phyloP scores from a whole-genome alignment of 2,113 vertebrate genomes.

The Oxygymnocypris stewartii region DNA sequence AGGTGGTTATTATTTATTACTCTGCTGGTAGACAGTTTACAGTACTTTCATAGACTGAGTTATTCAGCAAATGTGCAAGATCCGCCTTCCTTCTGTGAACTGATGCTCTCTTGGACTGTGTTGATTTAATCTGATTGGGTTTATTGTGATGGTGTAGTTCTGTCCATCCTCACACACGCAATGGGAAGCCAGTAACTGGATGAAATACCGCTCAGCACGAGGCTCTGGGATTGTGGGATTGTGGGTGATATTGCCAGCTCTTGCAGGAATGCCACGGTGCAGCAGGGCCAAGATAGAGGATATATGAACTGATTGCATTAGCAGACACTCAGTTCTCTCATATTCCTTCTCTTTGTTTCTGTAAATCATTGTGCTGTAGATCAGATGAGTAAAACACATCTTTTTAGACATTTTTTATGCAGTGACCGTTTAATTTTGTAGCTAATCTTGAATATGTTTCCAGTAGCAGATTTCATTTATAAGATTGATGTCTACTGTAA shows the following conservation, averaged over 20 bases:
- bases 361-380: neutral
- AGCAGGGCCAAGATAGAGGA: slow-evolving; percentile 39
- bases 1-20: slow-evolving; percentile 7
- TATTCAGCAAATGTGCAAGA: slow-evolving; percentile 16
- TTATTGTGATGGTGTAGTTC: neutral
- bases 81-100: neutral
- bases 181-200: neutral
- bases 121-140: neutral
- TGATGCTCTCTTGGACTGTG: neutral
- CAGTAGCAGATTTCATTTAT: neutral
- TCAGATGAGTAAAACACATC: neutral
- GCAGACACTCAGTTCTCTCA: slow-evolving; percentile 55
- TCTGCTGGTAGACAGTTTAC: slow-evolving; percentile 3
- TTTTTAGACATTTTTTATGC: neutral
- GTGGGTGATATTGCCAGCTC: slow-evolving; percentile 41
- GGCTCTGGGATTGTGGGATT: neutral
- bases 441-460: neutral
- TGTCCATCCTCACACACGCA: neutral
- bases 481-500: no score
- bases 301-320: slow-evolving; percentile 63
- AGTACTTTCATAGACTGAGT: neutral
- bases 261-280: slow-evolving; percentile 52
- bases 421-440: neutral
- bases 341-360: slow-evolving; percentile 10
- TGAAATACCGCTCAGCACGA: slow-evolving; percentile 5